Evolutionary conservation across 2,888 invertebrate species (phyloP).

Genomic region (Trichopria drosophilae): DNA sequence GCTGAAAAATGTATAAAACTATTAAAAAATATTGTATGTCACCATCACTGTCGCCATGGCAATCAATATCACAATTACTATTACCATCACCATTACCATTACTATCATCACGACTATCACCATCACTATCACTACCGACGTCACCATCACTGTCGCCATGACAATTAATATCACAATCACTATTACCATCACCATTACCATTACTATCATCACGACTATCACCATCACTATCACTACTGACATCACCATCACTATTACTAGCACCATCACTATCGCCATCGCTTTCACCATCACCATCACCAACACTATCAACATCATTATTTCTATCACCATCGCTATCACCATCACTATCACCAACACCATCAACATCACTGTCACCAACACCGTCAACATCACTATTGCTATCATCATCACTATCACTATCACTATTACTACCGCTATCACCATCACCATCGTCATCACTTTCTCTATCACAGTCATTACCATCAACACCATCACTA

Average conservation of each 20-base stretch:
- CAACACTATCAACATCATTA: neutral
- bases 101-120: no score
- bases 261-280: neutral
- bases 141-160: neutral
- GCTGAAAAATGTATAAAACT: no score
- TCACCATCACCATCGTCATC: conserved; percentile 1
- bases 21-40: no score
- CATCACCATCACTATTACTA: conserved; percentile 1
- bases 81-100: no score
- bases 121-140: neutral
- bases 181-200: neutral
- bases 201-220: no score
- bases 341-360: neutral
- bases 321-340: neutral
- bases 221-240: neutral
- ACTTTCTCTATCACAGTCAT: neutral
- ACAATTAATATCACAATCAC: neutral
- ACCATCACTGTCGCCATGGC: neutral
- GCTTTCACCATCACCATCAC: neutral
- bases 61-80: neutral
- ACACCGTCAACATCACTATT: neutral
- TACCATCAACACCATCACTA: neutral
- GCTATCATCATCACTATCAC: neutral
- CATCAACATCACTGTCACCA: neutral
- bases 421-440: neutral